Evolutionary conservation across 1,140 invertebrate genomes (phyloP), one percentile per base, ranked within the genome.

Genomic region (Rhopalosiphum maidis): DNA sequence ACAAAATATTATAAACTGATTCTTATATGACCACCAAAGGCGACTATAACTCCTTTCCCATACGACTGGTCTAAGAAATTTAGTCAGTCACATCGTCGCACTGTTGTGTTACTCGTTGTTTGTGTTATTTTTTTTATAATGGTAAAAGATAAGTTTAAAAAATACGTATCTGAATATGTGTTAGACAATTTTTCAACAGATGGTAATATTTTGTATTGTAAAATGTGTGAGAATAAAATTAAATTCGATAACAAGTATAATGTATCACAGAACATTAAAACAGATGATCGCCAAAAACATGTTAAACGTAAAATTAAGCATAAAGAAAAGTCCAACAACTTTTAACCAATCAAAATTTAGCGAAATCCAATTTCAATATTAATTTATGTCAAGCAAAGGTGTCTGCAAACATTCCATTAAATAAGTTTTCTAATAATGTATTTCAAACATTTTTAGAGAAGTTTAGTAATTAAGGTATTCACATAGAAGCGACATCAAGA

Each of bases 281-380:
- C 60, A 6, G 60, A 68, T 68, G 30, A 68, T 7, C 60, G 30
- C 60, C 60, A 68, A 68, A 68, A 30, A 30, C 30, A 68, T 68
- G 25, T 68, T 68, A 68, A 25, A 68, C 60, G 30, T 3, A 23
- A 68, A 68, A 68, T 30, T 25, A 68, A 68, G 60, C 60, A 9
- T 23, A 30, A 8, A 68, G 60, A 68, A 68, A 68, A 68, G 60
- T 68, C 25, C 60, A 68, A 68, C 60, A 68, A 68, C 60, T 68
- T 68, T 30, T 68, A 68, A 68, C 60, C 60, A 85, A 85, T 85
- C 82, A 85, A 85, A 85, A 37, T 85, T 85, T 35, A n/a, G 82
- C 35, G 30, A 85, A 85, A 85, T 85, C 82, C 41, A 22, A 85
- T 37, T 85, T 85, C 41, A 85, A 41, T 37, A 85, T 85, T 35